Evolutionary conservation across 2,888 invertebrate genomes (phyloP), one percentile per base, ranked within the genome.

Genomic region (Drosophila robusta): DNA sequence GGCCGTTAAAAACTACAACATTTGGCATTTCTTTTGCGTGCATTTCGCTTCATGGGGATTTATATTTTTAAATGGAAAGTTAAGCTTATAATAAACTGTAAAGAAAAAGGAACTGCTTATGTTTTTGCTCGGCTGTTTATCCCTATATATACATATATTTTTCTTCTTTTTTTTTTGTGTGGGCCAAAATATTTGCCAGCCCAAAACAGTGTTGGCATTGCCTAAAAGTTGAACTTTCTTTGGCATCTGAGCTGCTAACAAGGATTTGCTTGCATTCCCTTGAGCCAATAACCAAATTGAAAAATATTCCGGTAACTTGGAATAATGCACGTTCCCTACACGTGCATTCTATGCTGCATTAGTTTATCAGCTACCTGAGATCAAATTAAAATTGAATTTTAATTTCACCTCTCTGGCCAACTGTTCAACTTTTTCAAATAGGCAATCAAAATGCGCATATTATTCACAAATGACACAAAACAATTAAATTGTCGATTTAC

Each of bases 41-140:
- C 63, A 64, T 62, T 76, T 71, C 70, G 62, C 65, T 80, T 70
- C 67, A 65, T 77, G 84, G 68, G 85, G 85, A 87, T 87, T 87
- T 83, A 81, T 81, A 85, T 81, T 87, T 83, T 84, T 76, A 81
- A 83, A 83, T 83, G 76, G 82, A 83, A 87, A 83, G 87, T 83
- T 83, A 84, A 87, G 87, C 87, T 84, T 66, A 87, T 84, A 87
- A 87, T 83, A 83, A 83, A 83, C 87, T 81, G 83, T 76, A 61
- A 80, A 67, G 67, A 83, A 87, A 83, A 87, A 78, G 73, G 61
- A 81, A 71, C 71, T 75, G 78, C 78, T 84, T 75, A 69, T 56
- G 44, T 60, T 55, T 60, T 67, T 65, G 47, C 63, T 64, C 38
- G 63, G n/a, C 46, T 24, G 9, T 41, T 47, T 9, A 36, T 16